Base-by-base conservation (phyloP, 2,888 invertebrate genomes). In the Sarcophaga caerulescens region DNA sequence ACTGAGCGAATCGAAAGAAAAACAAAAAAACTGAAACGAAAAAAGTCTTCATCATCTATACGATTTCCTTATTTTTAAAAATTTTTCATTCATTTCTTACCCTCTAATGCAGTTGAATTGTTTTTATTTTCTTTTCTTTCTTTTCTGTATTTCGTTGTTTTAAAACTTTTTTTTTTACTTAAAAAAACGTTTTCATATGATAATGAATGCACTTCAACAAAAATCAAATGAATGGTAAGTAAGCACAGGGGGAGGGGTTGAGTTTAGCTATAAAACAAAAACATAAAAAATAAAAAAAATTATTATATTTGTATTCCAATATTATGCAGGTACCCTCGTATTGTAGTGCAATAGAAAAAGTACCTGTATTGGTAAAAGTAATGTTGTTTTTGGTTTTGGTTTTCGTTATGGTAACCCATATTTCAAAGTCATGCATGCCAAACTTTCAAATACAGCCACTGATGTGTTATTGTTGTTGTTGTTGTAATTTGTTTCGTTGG, bases 351-450 rank as follows among this genome's bases (percentile, higher is more conserved):
- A 14, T 17, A 52, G 12, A 14, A 52, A 52, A 52, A 52, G 52
- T 52, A 52, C 52, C 17, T 52, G 52, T 52, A 14, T 52, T 52
- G 4, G 47, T 47, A 14, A 14, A 47, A 47, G 14, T 14, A 14
- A 47, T 47, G 8, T 47, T 47, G 52, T 4, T 17, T 52, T 52
- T 47, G 52, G 25, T 47, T 47, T 45, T 44, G 60, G 12, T 45
- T 71, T 68, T 84, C 81, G 65, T 47, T 84, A 81, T 86, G 74
- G 73, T 86, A 86, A 86, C 85, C 85, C 77, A 86, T 78, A 81
- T 86, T 81, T 86, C 83, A 86, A 81, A 86, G 85, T 83, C 83
- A 86, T 83, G 76, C 65, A 80, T 73, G 80, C 63, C 68, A 77
- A 82, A 73, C 63, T 73, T 65, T 62, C 23, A 74, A 81, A 77